Conservation (phyloP, 1,140 invertebrate species). For the Belonocnema kinseyi region DNA sequence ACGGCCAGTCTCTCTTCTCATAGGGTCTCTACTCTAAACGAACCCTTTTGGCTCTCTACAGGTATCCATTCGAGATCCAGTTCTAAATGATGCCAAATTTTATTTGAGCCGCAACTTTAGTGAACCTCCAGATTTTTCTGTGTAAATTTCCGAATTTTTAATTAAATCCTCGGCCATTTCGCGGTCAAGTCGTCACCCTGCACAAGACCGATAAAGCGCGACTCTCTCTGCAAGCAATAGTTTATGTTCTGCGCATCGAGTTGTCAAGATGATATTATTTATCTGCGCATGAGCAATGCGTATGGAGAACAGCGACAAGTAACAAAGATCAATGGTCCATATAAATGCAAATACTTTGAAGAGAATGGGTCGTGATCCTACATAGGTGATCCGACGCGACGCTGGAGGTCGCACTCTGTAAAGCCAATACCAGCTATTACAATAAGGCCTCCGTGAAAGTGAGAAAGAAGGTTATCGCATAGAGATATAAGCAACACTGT, state of each 20-base stretch:
- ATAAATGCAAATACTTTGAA: conserved; percentile 50
- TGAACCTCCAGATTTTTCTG: too few relatives aligned
- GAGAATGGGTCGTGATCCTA: conserved; percentile 37
- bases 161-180: too few relatives aligned
- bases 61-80: too few relatives aligned
- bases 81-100: too few relatives aligned
- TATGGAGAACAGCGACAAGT: conserved; percentile 21
- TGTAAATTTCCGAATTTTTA: too few relatives aligned
- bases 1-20: too few relatives aligned
- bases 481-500: conserved; percentile 40
- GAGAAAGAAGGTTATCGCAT: conserved; percentile 38
- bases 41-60: too few relatives aligned
- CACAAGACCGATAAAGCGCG: too few relatives aligned
- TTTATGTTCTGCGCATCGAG: conserved; percentile 5
- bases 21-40: too few relatives aligned
- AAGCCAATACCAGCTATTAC: conserved; percentile 6
- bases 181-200: too few relatives aligned
- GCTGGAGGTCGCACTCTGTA: conserved; percentile 33
- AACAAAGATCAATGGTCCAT: conserved; percentile 52
- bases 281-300: conserved; percentile 30
- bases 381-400: conserved; percentile 31
- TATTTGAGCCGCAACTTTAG: too few relatives aligned
- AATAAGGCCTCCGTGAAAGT: conserved; percentile 36
- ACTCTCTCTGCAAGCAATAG: too few relatives aligned
- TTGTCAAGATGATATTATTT: conserved; percentile 32